Percentiles rank a stretch among this genome's conserved stretches.
Evolutionary conservation across 1,140 invertebrate species (phyloP).

Genomic region (Parapsyche elsis): DNA sequence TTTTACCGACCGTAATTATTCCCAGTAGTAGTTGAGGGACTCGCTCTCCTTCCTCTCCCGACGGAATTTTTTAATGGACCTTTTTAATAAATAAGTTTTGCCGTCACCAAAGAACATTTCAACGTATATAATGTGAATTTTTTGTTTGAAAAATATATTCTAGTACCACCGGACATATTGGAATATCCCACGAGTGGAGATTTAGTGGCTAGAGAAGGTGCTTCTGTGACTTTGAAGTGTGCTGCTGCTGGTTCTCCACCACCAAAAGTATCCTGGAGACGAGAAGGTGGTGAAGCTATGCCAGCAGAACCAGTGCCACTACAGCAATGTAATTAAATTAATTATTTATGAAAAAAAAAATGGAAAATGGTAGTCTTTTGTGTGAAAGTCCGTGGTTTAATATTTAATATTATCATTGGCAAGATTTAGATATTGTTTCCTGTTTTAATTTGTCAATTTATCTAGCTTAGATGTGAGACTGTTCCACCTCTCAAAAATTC

Average conservation of each 20-base stretch:
- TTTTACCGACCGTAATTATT: slow-evolving; percentile 9
- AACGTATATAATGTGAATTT: not conserved
- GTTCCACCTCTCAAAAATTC: too few relatives aligned
- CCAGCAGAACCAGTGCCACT: slow-evolving; percentile 64
- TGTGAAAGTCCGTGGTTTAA: not conserved
- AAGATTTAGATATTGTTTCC: too few relatives aligned
- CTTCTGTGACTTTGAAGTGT: slow-evolving; percentile 85
- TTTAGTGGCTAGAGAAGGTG: slow-evolving; percentile 86
- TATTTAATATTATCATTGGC: too few relatives aligned
- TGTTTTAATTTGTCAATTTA: too few relatives aligned
- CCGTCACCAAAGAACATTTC: not conserved
- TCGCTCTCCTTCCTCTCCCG: not conserved
- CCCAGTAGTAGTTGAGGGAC: not conserved
- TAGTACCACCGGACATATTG: slow-evolving; percentile 88
- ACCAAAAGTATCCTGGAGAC: slow-evolving; percentile 84
- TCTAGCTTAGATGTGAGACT: too few relatives aligned
- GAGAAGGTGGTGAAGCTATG: slow-evolving; percentile 79
- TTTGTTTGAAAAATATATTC: slow-evolving; percentile 3
- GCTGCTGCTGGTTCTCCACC: slow-evolving; percentile 82
- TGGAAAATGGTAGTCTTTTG: not conserved
- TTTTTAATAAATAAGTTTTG: slow-evolving; percentile 18
- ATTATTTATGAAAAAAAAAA: too few relatives aligned
- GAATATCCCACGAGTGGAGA: slow-evolving; percentile 88
- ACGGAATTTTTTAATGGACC: slow-evolving; percentile 8
- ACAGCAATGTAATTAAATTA: slow-evolving; percentile 60